phyloP scores from a whole-genome alignment of 2,113 vertebrate genomes.

The Chiloscyllium plagiosum region DNA sequence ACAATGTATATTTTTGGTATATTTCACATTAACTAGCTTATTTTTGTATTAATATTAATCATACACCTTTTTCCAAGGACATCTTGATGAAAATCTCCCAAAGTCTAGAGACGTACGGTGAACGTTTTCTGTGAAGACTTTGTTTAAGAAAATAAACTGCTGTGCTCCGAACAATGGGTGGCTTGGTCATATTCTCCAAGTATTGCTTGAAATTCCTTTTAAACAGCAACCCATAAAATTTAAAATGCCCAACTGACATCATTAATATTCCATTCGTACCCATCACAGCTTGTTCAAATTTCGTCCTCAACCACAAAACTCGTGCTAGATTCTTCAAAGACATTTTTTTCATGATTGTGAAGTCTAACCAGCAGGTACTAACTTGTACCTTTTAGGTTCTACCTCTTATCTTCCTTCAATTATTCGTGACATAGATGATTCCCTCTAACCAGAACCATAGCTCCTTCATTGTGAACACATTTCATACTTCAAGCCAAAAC shows the following conservation, averaged over 20 bases:
- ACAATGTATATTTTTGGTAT: background rate
- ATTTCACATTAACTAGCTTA: background rate
- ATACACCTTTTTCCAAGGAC: background rate
- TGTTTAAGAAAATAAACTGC: background rate
- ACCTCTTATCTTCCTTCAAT: background rate
- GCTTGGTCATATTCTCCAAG: background rate
- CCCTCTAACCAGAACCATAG: background rate
- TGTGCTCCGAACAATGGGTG: background rate
- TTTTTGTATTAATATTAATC: background rate
- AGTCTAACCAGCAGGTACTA: background rate
- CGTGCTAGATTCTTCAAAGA: background rate
- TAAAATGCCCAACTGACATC: background rate
- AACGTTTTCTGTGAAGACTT: background rate
- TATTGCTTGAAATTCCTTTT: background rate
- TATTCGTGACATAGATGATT: background rate
- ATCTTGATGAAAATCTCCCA: background rate
- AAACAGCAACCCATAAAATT: background rate
- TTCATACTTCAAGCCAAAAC: background rate
- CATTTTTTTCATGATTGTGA: background rate
- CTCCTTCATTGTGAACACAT: background rate
- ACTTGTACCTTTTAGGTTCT: background rate
- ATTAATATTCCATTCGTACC: background rate
- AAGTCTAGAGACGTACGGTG: background rate
- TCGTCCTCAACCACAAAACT: background rate
- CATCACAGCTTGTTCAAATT: background rate